Evolutionary conservation across 2,113 vertebrate genomes (phyloP), one percentile per base, ranked within the genome.

Genomic region (Trichechus manatus): DNA sequence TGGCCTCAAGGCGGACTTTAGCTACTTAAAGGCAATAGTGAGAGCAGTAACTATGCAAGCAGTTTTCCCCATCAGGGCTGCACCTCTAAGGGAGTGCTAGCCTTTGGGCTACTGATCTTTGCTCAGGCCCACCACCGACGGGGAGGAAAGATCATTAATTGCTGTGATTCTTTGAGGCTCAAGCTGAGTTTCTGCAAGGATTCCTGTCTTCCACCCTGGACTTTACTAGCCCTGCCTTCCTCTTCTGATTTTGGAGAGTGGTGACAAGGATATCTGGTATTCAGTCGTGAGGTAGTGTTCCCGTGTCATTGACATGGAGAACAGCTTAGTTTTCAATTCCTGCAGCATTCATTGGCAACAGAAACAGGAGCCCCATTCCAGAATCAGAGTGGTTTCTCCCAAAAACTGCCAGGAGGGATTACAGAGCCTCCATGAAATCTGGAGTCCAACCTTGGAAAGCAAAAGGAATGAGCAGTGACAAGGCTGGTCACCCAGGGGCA

Each of bases 311-410:
- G 47, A 63, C 13, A 4, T 9, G 11, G 33, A 61, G 63, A 83
- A 61, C 33, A 44, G 59, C 36, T 94, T 2, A 63, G 17, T 81
- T 89, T 93, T 87, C 89, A 85, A 17, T 68, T 89, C 44, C 44
- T 70, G 13, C 1, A 50, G 31, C 47, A 79, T 42, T 59, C 20
- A 6, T 44, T 1, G 44, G 36, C 13, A n/a, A 27, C 20, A 74
- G 23, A 61, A n/a, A 86, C 33, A 20, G 17, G 19, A 79, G 22
- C 22, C 22, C 25, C 13, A 15, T 83, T 89, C 82, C 83, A 80
- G 74, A 88, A 59, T 72, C 70, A 86, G 74, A 97, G 53, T 7
- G 1, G 13, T 47, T 4, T 44, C 53, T 91, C 44, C 61, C 53
- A 13, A 15, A 64, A 94, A 44, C 44, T 1, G 15, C 29, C 33